Evolutionary conservation across 1,140 invertebrate genomes (phyloP).

Genomic region (Venustaconcha ellipsiformis): DNA sequence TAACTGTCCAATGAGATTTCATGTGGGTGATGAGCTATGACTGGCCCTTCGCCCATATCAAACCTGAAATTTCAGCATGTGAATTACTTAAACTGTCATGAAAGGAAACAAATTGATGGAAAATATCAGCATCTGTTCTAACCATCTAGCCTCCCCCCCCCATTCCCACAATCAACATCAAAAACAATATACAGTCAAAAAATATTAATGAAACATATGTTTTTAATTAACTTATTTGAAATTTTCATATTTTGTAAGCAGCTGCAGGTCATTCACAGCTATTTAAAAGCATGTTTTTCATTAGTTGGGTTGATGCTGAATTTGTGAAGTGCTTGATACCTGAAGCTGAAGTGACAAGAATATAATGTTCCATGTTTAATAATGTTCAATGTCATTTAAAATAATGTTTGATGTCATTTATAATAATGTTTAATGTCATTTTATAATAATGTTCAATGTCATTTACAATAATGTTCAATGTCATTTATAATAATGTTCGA

Average conservation of each 20-base stretch:
- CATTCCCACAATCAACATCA: not conserved
- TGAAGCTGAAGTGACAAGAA: too few relatives aligned
- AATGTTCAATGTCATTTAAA: too few relatives aligned
- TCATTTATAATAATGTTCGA: too few relatives aligned
- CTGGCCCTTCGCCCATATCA: constrained; percentile 88
- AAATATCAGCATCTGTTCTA: not conserved
- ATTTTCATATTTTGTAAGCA: not conserved
- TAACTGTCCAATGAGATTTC: constrained; percentile 81
- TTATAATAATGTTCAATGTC: too few relatives aligned
- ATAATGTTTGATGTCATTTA: too few relatives aligned
- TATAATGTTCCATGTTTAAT: too few relatives aligned
- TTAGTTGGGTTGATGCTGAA: too few relatives aligned
- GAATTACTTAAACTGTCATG: not conserved
- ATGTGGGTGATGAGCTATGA: constrained; percentile 81
- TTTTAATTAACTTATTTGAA: not conserved
- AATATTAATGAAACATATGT: not conserved
- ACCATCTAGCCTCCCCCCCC: too few relatives aligned
- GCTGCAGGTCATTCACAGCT: not conserved
- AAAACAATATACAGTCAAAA: not conserved
- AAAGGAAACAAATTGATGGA: not conserved
- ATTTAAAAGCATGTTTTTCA: too few relatives aligned
- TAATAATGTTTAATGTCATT: too few relatives aligned
- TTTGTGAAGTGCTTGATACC: too few relatives aligned
- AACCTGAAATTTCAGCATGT: constrained; percentile 75
- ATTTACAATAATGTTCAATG: too few relatives aligned